These are phyloP conservation scores for Notamacropus eugenii DNA, from an alignment of 2,797 vertebrate species.

Conservation along the genomic window DNA sequence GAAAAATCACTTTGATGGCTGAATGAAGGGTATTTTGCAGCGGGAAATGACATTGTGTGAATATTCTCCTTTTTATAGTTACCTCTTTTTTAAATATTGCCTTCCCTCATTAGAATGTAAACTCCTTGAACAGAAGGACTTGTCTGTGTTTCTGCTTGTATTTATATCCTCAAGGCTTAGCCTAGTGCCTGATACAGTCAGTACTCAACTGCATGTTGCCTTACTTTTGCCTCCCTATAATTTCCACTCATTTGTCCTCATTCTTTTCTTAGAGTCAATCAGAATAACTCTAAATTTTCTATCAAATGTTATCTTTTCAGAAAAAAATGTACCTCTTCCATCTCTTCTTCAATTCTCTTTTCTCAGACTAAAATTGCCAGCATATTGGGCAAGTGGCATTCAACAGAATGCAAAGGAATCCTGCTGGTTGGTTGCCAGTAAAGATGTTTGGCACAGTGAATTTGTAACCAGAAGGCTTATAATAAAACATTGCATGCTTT, in stretches of 20 bases:
- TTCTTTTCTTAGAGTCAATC: not conserved
- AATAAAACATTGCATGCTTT: slow-evolving; percentile 1
- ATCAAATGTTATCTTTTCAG: not conserved
- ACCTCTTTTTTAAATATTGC: not conserved
- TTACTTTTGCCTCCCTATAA: not conserved
- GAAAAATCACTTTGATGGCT: not conserved
- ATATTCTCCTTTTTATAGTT: not conserved
- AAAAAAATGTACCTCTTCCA: not conserved
- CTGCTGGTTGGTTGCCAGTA: not conserved
- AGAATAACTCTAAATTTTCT: not conserved
- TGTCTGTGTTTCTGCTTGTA: not conserved
- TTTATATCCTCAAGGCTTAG: not conserved
- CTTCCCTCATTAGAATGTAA: not conserved
- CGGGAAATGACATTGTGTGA: not conserved
- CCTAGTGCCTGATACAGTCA: not conserved
- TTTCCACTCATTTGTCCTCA: not conserved
- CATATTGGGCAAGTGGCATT: not conserved
- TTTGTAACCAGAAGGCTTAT: not conserved
- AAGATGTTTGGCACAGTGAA: not conserved
- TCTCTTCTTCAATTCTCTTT: not conserved
- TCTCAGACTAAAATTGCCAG: not conserved
- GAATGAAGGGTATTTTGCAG: rapidly evolving
- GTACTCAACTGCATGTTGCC: not conserved
- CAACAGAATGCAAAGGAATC: not conserved
- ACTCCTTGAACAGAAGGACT: not conserved